Evolutionary conservation across 2,888 invertebrate genomes (phyloP).

Genomic region (Plagodis pulveraria): DNA sequence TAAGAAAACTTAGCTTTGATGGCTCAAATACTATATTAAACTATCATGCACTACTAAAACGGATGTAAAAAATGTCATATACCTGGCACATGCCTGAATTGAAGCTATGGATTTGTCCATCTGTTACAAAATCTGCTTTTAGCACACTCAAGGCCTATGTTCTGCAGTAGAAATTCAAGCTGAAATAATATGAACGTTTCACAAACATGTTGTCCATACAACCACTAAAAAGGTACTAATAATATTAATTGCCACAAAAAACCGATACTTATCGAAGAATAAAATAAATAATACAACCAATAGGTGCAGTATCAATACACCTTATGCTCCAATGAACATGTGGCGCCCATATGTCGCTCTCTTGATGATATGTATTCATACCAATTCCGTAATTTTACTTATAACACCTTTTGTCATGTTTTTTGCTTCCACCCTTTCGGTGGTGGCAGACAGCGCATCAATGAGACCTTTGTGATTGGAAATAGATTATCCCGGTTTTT

Average conservation of each 20-base stretch:
- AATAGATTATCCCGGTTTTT: conserved; percentile 50
- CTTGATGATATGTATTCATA: conserved; percentile 62
- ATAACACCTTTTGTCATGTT: conserved; percentile 64
- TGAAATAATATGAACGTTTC: background rate
- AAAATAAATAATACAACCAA: conserved; percentile 41
- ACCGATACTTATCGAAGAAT: conserved; percentile 22
- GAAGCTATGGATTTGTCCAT: too few species aligned
- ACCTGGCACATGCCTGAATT: too few species aligned
- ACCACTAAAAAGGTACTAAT: conserved; percentile 2
- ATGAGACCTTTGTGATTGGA: conserved; percentile 58
- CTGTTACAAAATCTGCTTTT: too few species aligned
- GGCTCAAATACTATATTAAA: too few species aligned
- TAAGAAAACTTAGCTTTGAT: too few species aligned
- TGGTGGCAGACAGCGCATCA: conserved; percentile 64
- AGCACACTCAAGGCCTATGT: too few species aligned
- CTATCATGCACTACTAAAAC: too few species aligned
- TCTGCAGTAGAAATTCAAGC: too few species aligned
- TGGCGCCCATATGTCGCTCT: conserved; percentile 70
- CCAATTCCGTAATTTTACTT: conserved; percentile 65
- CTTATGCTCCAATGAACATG: conserved; percentile 71
- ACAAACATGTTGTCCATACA: background rate
- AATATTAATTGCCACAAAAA: conserved; percentile 19
- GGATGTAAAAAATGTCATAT: too few species aligned
- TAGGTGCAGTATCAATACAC: conserved; percentile 59
- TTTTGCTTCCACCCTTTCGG: conserved; percentile 69